Evolutionary conservation across 2,113 vertebrate species (phyloP).

Genomic region (Opisthocomus hoazin): DNA sequence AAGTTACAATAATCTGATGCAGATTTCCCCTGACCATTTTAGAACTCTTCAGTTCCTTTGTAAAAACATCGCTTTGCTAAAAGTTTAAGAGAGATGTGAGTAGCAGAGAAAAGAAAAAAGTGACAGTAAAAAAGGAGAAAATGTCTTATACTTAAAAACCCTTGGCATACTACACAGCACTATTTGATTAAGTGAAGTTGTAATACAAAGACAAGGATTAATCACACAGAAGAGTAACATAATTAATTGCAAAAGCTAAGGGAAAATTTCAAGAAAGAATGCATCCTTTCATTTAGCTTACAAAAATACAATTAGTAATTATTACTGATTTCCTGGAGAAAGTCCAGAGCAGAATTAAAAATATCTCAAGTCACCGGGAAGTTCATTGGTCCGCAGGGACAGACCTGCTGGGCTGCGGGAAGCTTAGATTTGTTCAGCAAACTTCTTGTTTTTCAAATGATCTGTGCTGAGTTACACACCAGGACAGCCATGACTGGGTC

Average conservation of each 20-base stretch:
- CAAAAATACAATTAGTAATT: slow-evolving; percentile 98
- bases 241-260: slow-evolving; percentile 78
- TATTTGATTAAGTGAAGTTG: slow-evolving; percentile 62
- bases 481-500: not conserved
- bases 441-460: slow-evolving; percentile 43
- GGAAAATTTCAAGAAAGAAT: slow-evolving; percentile 81
- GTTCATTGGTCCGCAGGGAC: slow-evolving; percentile 76
- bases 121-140: slow-evolving; percentile 18
- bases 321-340: slow-evolving; percentile 96
- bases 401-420: slow-evolving; percentile 5
- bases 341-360: slow-evolving; percentile 90
- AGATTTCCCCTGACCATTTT: not conserved
- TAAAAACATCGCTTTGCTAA: not conserved
- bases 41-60: not conserved
- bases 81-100: not conserved
- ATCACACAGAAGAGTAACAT: slow-evolving; percentile 70
- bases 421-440: slow-evolving; percentile 50
- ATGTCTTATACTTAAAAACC: slow-evolving; percentile 48
- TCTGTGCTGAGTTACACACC: not conserved
- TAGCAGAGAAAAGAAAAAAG: not conserved
- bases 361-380: slow-evolving; percentile 76
- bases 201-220: slow-evolving; percentile 68
- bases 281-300: slow-evolving; percentile 82
- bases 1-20: not conserved
- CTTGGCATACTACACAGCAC: slow-evolving; percentile 34